phyloP scores from a whole-genome alignment of 2,888 invertebrate genomes.

The Piscicola geometra region DNA sequence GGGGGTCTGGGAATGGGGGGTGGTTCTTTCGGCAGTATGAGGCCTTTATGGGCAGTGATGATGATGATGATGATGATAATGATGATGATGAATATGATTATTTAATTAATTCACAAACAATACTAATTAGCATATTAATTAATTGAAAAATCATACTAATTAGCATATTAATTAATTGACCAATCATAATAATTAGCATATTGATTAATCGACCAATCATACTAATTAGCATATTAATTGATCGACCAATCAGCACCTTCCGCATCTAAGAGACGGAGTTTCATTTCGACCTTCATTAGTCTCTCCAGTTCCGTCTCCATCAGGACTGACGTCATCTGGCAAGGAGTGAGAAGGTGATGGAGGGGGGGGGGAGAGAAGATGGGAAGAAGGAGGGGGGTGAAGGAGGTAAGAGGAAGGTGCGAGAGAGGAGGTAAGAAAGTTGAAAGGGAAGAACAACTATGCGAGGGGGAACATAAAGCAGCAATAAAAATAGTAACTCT shows the following conservation, averaged over 20 bases:
- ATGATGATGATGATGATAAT: too few species aligned
- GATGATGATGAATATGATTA: too few species aligned
- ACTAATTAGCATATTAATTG: too few species aligned
- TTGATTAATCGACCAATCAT: too few species aligned
- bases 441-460: background rate
- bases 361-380: background rate
- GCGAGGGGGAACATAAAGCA: too few species aligned
- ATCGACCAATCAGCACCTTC: conserved; percentile 75
- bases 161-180: too few species aligned
- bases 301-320: conserved; percentile 84
- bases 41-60: background rate
- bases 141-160: too few species aligned
- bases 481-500: too few species aligned
- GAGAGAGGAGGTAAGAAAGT: background rate
- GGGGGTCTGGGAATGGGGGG: background rate
- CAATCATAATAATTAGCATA: too few species aligned
- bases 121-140: too few species aligned
- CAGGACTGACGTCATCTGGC: conserved; percentile 77
- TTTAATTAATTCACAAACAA: too few species aligned
- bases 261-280: conserved; percentile 82
- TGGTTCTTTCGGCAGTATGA: background rate
- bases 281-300: conserved; percentile 90
- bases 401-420: background rate
- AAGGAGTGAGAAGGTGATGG: background rate
- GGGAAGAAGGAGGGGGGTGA: background rate